phyloP scores from a whole-genome alignment of 2,113 vertebrate species.

The Pardalotus punctatus region DNA sequence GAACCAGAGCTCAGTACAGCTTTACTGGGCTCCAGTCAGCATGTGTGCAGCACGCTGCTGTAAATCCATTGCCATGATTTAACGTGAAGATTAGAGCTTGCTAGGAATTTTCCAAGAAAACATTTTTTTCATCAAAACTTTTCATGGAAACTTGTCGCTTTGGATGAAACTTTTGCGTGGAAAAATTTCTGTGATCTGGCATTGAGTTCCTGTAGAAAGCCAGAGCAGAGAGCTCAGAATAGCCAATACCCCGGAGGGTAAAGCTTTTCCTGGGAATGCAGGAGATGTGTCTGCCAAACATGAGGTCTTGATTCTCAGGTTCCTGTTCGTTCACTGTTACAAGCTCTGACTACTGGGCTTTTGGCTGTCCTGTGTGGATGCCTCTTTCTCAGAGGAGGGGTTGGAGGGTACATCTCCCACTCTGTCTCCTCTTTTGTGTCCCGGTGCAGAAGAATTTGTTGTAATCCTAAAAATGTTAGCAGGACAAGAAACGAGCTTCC shows the following conservation, averaged over 20 bases:
- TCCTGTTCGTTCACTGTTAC: not conserved
- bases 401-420: not conserved
- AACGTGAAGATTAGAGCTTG: conserved; percentile 14
- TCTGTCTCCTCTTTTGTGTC: not conserved
- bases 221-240: conserved; percentile 31
- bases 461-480: not conserved
- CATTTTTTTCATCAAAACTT: conserved; percentile 23
- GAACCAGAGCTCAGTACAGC: not conserved
- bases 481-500: not conserved
- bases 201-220: not conserved
- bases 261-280: conserved; percentile 54
- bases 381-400: not conserved
- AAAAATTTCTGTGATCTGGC: conserved; percentile 46
- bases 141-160: conserved; percentile 32
- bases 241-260: not conserved
- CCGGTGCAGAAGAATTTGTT: not conserved
- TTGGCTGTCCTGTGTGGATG: not conserved
- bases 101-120: conserved; percentile 53
- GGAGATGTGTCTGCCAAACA: conserved; percentile 42
- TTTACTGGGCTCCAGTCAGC: conserved; percentile 32
- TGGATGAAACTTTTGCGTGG: conserved; percentile 18
- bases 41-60: not conserved
- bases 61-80: conserved; percentile 19
- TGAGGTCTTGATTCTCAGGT: conserved; percentile 61
- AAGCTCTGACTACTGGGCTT: conserved; percentile 48